These are phyloP conservation scores for Nomada hirtipes DNA, from an alignment of 2,888 invertebrate species.

Conservation along the genomic window DNA sequence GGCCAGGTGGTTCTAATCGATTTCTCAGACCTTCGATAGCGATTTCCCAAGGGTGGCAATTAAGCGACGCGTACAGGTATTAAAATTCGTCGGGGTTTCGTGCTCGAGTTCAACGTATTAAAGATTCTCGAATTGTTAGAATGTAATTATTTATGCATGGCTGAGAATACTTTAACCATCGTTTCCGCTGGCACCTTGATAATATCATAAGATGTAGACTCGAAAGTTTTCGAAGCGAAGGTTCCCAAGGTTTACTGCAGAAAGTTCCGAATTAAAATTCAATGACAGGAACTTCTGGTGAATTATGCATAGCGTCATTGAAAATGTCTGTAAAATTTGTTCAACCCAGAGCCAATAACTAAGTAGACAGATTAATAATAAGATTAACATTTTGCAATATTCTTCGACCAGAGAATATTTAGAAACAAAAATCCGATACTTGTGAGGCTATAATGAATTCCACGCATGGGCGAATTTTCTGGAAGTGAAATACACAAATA, in stretches of 20 bases:
- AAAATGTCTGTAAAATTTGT: background rate
- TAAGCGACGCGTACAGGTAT: background rate
- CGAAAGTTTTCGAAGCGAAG: background rate
- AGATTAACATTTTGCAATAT: conserved; percentile 27
- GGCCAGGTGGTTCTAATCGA: conserved; percentile 35
- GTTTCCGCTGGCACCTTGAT: background rate
- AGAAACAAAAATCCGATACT: conserved; percentile 58
- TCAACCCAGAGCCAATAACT: background rate
- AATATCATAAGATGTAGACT: background rate
- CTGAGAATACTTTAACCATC: background rate
- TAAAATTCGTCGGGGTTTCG: background rate
- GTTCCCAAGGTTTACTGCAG: background rate
- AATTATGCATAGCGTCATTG: background rate
- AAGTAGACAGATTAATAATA: background rate
- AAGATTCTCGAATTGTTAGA: background rate
- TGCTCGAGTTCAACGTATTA: background rate
- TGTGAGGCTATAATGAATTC: conserved; percentile 68
- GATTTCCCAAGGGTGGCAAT: conserved; percentile 16
- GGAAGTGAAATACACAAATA: background rate
- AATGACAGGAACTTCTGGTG: background rate
- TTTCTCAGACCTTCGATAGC: conserved; percentile 23
- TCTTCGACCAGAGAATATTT: background rate
- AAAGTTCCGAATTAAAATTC: background rate
- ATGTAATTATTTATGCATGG: background rate
- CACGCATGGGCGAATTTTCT: conserved; percentile 20